Conservation (phyloP, 2,888 invertebrate genomes). For the Lycia hirtaria region DNA sequence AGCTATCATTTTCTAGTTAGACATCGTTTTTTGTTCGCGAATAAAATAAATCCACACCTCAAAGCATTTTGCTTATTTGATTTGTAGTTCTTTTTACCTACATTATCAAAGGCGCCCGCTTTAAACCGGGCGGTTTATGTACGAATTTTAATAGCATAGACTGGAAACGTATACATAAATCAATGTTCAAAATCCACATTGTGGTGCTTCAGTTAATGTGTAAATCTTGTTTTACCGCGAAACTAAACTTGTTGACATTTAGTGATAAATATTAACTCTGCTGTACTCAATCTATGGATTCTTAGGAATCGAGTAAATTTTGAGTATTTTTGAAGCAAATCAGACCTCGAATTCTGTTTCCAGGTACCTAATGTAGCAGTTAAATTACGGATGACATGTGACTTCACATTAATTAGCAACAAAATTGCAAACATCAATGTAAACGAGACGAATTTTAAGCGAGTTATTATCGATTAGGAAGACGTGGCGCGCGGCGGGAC, state of each 20-base stretch:
- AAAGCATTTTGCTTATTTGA: slow-evolving; percentile 1
- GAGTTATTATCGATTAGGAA: slow-evolving; percentile 34
- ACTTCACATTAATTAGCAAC: too few relatives aligned
- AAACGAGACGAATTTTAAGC: slow-evolving; percentile 21
- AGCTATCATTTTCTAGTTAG: neutral
- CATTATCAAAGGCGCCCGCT: slow-evolving; percentile 26
- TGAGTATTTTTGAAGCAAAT: too few relatives aligned
- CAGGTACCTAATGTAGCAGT: too few relatives aligned
- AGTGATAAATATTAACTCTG: too few relatives aligned
- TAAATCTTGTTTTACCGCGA: slow-evolving; percentile 31
- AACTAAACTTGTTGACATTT: slow-evolving; percentile 28
- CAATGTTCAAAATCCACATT: slow-evolving; percentile 36
- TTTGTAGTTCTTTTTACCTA: slow-evolving; percentile 4
- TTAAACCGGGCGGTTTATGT: slow-evolving; percentile 33
- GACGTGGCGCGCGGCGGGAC: slow-evolving; percentile 45
- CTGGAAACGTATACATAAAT: slow-evolving; percentile 34
- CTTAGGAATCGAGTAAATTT: neutral
- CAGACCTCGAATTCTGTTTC: too few relatives aligned
- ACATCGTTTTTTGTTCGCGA: neutral
- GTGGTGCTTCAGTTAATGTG: slow-evolving; percentile 22
- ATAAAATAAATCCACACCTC: neutral
- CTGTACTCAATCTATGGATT: slow-evolving; percentile 1
- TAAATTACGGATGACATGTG: too few relatives aligned
- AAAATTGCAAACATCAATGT: slow-evolving; percentile 35
- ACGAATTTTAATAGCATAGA: slow-evolving; percentile 27